Evolutionary conservation across 2,797 vertebrate genomes (phyloP), one percentile per base, ranked within the genome.

Genomic region (Sebastes matsubarae): DNA sequence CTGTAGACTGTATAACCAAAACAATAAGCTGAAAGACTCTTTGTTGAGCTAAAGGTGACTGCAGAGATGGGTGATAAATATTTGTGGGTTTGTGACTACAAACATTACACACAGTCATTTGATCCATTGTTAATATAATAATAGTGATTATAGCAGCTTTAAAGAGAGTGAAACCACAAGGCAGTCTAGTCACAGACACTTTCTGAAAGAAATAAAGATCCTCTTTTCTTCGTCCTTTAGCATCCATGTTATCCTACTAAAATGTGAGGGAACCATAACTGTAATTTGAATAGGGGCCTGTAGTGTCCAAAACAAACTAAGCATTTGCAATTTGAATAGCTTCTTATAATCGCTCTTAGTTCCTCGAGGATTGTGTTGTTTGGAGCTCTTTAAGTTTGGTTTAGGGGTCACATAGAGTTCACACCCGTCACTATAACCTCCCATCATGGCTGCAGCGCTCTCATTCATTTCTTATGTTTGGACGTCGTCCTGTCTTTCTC

Each of bases 351-450:
- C 3, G 0, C 30, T 64, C 24, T 69, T 22, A 27, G 27, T 9
- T 80, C 52, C 38, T 32, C 0, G 2, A 34, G 24, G 54, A 75
- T 12, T 34, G 55, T 60, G 58, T 61, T 38, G 32, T 81, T 59
- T 82, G 74, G 25, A 69, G 32, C 68, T 42, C 55, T 60, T 52
- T 2, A 13, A 13, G 54, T 85, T 71, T 68, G 69, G 59, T 75
- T 54, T 6, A 30, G 18, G 69, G 86, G 79, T 86, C 78, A 75
- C 1, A 30, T 9, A 12, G 59, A 88, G 87, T 81, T 82, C 79
- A 70, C 50, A 27, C 25, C 29, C 54, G 16, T 65, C 50, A 57
- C 38, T 30, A 16, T 32, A 64, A 32, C 60, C 54, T 79, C 70
- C 34, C 80, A 60, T 65, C 59, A 60, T 3, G 11, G 34, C 78